Percentiles rank a stretch among this genome's conserved stretches.
phyloP scores from a whole-genome alignment of 2,113 vertebrate genomes.

The Emydura subglobosa region DNA sequence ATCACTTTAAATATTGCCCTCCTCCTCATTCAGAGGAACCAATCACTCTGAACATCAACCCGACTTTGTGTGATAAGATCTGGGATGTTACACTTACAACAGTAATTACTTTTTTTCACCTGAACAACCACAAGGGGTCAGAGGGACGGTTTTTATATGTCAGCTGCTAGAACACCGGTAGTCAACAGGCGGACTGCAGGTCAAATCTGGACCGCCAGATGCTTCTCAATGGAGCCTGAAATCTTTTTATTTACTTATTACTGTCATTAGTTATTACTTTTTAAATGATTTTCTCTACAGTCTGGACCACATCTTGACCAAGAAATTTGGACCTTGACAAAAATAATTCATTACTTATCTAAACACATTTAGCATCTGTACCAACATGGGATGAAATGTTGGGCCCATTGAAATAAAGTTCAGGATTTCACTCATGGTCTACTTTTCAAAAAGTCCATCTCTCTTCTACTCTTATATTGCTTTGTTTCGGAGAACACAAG shows the following conservation, averaged over 20 bases:
- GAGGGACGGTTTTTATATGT: not conserved
- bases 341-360: too few species aligned
- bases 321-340: too few species aligned
- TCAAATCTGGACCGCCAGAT: too few species aligned
- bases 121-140: not conserved
- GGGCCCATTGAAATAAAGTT: not conserved
- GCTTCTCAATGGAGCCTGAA: too few species aligned
- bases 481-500: not conserved
- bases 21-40: not conserved
- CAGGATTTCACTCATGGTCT: constrained; percentile 27
- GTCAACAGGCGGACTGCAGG: too few species aligned
- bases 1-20: constrained; percentile 6
- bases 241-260: too few species aligned
- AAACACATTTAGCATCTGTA: not conserved
- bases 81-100: not conserved
- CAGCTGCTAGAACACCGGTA: not conserved
- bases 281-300: too few species aligned
- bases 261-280: too few species aligned
- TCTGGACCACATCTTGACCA: too few species aligned
- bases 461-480: constrained; percentile 22
- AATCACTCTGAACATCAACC: not conserved
- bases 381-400: not conserved
- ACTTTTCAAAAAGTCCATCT: constrained; percentile 21
- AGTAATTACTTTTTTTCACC: not conserved
- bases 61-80: not conserved